phyloP scores from a whole-genome alignment of 2,797 vertebrate species.

The Choloepus didactylus region DNA sequence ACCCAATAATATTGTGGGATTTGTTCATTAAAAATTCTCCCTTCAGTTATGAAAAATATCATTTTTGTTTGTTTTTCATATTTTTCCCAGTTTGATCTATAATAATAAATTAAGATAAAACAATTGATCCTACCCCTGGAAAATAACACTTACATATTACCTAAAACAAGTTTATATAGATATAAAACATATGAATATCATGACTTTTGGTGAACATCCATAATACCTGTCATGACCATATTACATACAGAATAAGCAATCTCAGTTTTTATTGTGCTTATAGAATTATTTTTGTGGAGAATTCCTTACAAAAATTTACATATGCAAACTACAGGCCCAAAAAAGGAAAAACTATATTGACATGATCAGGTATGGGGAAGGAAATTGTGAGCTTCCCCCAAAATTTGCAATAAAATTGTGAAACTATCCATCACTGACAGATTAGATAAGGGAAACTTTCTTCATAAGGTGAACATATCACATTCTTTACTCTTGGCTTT shows the following conservation, averaged over 20 bases:
- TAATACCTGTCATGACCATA: neutral
- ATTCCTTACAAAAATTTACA: neutral
- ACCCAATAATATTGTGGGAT: neutral
- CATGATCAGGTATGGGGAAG: neutral
- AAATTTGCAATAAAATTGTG: neutral
- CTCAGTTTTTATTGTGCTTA: constrained; percentile 9
- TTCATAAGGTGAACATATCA: neutral
- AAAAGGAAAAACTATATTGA: neutral
- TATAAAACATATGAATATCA: neutral
- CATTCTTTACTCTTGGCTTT: neutral
- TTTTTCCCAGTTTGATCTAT: neutral
- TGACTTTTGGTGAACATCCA: neutral
- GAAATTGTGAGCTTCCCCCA: neutral
- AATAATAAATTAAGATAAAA: neutral
- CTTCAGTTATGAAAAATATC: neutral
- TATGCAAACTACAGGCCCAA: neutral
- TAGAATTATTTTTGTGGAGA: neutral
- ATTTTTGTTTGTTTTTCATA: neutral
- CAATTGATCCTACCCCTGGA: neutral
- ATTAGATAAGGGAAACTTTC: neutral
- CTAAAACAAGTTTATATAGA: neutral
- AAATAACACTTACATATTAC: neutral
- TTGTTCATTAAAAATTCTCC: neutral
- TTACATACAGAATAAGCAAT: neutral
- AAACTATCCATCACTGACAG: neutral